Evolutionary conservation across 37 sponge, comb jelly and placozoan species (phyloP).

Genomic region (Spongia lamella): DNA sequence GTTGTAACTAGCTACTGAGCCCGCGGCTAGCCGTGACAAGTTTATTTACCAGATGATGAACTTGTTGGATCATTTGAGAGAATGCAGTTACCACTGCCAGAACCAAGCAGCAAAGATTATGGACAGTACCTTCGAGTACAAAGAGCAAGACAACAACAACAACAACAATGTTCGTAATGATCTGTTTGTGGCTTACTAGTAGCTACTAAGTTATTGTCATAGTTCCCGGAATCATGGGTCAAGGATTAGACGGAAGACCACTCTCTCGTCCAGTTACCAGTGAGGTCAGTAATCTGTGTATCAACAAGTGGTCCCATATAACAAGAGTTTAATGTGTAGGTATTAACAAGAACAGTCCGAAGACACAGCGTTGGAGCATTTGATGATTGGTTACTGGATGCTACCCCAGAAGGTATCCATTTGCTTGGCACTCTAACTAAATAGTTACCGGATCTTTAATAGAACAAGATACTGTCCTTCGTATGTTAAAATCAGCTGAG

Average conservation of each 20-base stretch:
- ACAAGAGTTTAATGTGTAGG: conserved; percentile 2
- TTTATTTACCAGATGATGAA: conserved; percentile 40
- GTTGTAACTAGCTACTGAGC: too few relatives aligned
- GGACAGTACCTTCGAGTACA: conserved; percentile 37
- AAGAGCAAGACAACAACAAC: not conserved
- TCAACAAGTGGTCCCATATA: too few relatives aligned
- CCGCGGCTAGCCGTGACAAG: too few relatives aligned
- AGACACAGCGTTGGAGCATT: conserved; percentile 31
- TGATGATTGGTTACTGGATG: conserved; percentile 53
- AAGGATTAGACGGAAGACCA: too few relatives aligned
- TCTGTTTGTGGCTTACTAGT: too few relatives aligned
- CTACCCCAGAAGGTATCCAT: conserved; percentile 56
- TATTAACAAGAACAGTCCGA: conserved; percentile 34
- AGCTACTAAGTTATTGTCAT: too few relatives aligned
- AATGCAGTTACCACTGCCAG: conserved; percentile 42
- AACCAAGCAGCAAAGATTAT: conserved; percentile 71
- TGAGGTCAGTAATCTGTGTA: too few relatives aligned
- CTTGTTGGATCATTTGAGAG: conserved; percentile 13
- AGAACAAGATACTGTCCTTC: conserved; percentile 73
- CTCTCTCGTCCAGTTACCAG: too few relatives aligned
- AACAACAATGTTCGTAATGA: not conserved
- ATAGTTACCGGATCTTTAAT: not conserved
- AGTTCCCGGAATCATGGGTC: too few relatives aligned
- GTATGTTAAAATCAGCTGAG: conserved; percentile 78
- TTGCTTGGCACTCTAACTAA: not conserved